A percentile compares a stretch with the other conserved stretches of the same genome.
Evolutionary conservation across 2,888 invertebrate genomes (phyloP).

Genomic region (Epirrhoe tristata): DNA sequence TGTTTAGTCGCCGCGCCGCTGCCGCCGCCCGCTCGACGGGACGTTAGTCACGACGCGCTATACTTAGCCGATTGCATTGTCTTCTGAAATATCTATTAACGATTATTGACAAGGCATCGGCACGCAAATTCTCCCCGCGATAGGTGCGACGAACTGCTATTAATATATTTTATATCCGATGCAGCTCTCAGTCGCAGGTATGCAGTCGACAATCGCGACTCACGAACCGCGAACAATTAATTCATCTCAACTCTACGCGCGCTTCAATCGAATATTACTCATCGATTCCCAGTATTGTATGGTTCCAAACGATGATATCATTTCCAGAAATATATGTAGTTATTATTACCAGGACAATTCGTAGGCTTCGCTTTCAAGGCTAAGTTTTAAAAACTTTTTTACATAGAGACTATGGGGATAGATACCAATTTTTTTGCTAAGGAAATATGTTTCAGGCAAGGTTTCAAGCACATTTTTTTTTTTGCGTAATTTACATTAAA

Average conservation of each 20-base stretch:
- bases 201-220: slow-evolving; percentile 52
- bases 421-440: background rate
- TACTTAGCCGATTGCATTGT: slow-evolving; percentile 84
- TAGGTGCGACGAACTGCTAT: slow-evolving; percentile 84
- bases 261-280: slow-evolving; percentile 32
- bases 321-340: slow-evolving; percentile 40
- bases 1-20: slow-evolving; percentile 55
- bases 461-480: background rate
- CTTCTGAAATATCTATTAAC: slow-evolving; percentile 85
- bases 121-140: slow-evolving; percentile 80
- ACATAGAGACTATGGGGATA: background rate
- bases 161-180: slow-evolving; percentile 80
- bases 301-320: slow-evolving; percentile 36
- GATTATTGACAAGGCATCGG: slow-evolving; percentile 86
- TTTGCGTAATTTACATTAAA: background rate
- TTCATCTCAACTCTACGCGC: slow-evolving; percentile 33
- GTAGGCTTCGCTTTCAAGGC: background rate
- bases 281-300: slow-evolving; percentile 35
- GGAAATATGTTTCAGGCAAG: background rate
- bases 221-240: slow-evolving; percentile 34
- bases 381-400: background rate
- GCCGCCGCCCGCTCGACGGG: slow-evolving; percentile 57
- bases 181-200: slow-evolving; percentile 59
- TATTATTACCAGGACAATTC: background rate
- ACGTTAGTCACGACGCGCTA: slow-evolving; percentile 80